These are phyloP conservation scores for Eutrigla gurnardus DNA, from an alignment of 2,797 vertebrate species.

Conservation along the genomic window DNA sequence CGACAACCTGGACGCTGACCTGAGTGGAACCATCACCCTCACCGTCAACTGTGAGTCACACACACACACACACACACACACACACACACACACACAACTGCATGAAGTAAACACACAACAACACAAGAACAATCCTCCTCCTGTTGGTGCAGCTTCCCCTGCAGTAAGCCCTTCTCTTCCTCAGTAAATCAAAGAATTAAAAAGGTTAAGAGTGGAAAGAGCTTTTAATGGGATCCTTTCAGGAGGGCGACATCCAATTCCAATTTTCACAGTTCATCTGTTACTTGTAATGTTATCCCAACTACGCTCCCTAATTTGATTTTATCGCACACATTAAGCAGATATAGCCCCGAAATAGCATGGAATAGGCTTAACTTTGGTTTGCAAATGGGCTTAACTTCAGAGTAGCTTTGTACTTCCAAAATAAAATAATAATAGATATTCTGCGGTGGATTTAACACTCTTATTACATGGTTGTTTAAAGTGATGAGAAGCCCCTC, in stretches of 20 bases:
- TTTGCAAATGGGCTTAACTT: conserved; percentile 56
- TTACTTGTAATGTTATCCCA: conserved; percentile 66
- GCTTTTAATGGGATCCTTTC: conserved; percentile 56
- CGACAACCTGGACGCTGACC: conserved; percentile 71
- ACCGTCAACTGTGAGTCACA: conserved; percentile 84
- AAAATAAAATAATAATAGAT: conserved; percentile 13
- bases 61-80: conserved; percentile 13
- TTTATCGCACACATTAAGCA: conserved; percentile 62
- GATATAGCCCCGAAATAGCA: conserved; percentile 51
- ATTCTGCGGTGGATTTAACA: conserved; percentile 28
- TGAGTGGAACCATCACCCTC: conserved; percentile 70
- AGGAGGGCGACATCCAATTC: conserved; percentile 46
- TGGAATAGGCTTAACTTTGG: conserved; percentile 44
- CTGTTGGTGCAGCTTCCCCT: conserved; percentile 7
- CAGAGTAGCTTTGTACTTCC: conserved; percentile 53
- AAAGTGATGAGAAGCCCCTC: conserved; percentile 16
- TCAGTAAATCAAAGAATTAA: conserved; percentile 50
- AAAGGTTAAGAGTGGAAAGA: conserved; percentile 32
- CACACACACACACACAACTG: background rate
- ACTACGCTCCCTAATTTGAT: conserved; percentile 67
- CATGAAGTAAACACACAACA: conserved; percentile 7
- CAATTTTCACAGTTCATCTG: conserved; percentile 68
- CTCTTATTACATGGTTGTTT: conserved; percentile 49
- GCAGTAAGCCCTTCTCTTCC: conserved; percentile 24
- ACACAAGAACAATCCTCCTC: conserved; percentile 13